Base-by-base conservation (phyloP, 2,888 invertebrate genomes). In the Zaprionus bogoriensis region DNA sequence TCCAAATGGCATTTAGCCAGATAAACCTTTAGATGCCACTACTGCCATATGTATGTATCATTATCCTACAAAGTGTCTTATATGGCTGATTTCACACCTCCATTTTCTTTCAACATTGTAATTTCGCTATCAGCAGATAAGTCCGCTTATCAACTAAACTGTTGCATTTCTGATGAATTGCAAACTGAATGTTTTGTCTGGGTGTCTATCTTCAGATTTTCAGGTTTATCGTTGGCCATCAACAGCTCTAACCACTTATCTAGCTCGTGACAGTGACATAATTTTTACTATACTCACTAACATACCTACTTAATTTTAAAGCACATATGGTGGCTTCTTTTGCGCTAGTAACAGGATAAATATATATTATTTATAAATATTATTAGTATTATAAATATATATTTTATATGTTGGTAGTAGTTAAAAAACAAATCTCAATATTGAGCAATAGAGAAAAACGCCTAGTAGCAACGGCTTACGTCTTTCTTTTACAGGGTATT, bases 231-330 rank as follows among this genome's bases (percentile, higher is more conserved):
- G 32, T n/a, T n/a, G n/a, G n/a, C n/a, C n/a, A n/a, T n/a, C n/a
- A n/a, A n/a, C n/a, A n/a, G n/a, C n/a, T n/a, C n/a, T n/a, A n/a
- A n/a, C n/a, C 28, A 5, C 4, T 41, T 42, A 46, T 52, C 14
- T 46, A 9, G 27, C 52, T 63, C 39, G 62, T 58, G 57, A 39
- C 45, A 51, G 20, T 67, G 61, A 62, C 19, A 62, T 47, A 23
- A 67, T 42, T 30, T 17, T 1, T 1, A 38, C n/a, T 32, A 27
- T 41, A 12, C 7, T 57, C 52, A n/a, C n/a, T n/a, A n/a, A n/a
- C n/a, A n/a, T 61, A 55, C 0, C 0, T 3, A 9, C 17, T 4
- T n/a, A 14, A 32, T 1, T 32, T 12, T 14, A 7, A 32, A 14
- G 1, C 6, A 17, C 14, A 36, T 17, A 36, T 14, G 9, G 14